Base-by-base conservation (phyloP, 1,140 invertebrate genomes). In the Idris sp. region DNA sequence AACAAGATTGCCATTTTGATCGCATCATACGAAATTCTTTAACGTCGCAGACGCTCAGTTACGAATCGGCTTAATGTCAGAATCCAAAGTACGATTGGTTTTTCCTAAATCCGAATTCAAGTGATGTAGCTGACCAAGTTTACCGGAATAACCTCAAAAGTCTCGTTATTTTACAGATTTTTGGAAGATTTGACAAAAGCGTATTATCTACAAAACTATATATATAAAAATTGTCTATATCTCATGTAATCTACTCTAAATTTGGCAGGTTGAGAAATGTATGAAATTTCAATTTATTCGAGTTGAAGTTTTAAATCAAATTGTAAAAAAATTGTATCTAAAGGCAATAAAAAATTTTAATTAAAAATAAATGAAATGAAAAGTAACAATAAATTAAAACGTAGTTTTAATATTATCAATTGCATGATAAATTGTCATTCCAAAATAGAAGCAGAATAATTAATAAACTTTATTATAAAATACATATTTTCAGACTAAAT, bases 231-330 rank as follows among this genome's bases (percentile, higher is more conserved):
- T 61, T 62, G 56, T 71, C 56, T 49, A 54, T 49, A 62, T 56
- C 11, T 49, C 22, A 49, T 49, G 58, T 56, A 71, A 71, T 62
- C 56, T 62, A 31, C 10, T 71, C 33, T 48, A 62, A 71, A 71
- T 56, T 71, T 71, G 56, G 54, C 58, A 62, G 49, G 56, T 71
- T 54, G 19, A 49, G 56, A 49, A 62, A 56, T 56, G 41, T 56
- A 62, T 48, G 28, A 48, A 36, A 69, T 59, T n/a, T n/a, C n/a
- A n/a, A n/a, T n/a, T n/a, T n/a, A n/a, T n/a, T n/a, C n/a, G n/a
- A n/a, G n/a, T n/a, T n/a, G n/a, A n/a, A n/a, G n/a, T n/a, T n/a
- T n/a, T n/a, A n/a, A n/a, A n/a, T n/a, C n/a, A n/a, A n/a, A n/a
- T n/a, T n/a, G n/a, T n/a, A n/a, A n/a, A n/a, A n/a, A n/a, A n/a